Evolutionary conservation across 1,140 invertebrate species (phyloP).

Genomic region (Nasonia longicornis): DNA sequence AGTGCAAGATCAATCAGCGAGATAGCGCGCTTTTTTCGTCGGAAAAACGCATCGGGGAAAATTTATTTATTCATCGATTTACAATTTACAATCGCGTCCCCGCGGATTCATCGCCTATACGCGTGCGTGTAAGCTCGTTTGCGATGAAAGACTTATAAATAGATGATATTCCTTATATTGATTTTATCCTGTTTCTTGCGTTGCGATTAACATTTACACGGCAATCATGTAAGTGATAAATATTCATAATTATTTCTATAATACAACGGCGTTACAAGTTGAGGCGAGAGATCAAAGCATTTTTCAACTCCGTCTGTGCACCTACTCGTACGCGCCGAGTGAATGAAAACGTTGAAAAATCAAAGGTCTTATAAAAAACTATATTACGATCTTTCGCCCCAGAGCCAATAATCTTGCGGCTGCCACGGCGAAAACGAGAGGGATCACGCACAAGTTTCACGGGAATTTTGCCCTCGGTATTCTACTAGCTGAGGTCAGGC

Average conservation of each 20-base stretch:
- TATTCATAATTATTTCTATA: slow-evolving; percentile 1
- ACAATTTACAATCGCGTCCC: not conserved
- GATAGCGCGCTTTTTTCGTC: not conserved
- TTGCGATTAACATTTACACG: slow-evolving; percentile 20
- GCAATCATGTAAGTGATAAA: slow-evolving; percentile 6
- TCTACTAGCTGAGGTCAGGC: not conserved
- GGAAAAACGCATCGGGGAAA: not conserved
- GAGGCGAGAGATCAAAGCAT: not conserved
- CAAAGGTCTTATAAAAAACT: no score
- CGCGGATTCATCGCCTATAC: not conserved
- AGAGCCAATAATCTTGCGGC: no score
- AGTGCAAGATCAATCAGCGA: not conserved
- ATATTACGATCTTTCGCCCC: no score
- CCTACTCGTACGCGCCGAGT: no score
- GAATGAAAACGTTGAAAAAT: no score
- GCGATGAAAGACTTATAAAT: slow-evolving; percentile 11
- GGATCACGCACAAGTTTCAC: not conserved
- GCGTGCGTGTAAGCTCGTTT: not conserved
- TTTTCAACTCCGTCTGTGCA: no score
- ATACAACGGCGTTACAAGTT: not conserved
- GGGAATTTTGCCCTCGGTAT: not conserved
- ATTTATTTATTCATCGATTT: not conserved
- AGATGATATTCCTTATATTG: not conserved
- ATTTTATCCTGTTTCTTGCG: not conserved
- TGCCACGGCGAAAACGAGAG: not conserved